Evolutionary conservation across 2,888 invertebrate species (phyloP), one percentile per base, ranked within the genome.

Genomic region (Caenorhabditis zanzibari): DNA sequence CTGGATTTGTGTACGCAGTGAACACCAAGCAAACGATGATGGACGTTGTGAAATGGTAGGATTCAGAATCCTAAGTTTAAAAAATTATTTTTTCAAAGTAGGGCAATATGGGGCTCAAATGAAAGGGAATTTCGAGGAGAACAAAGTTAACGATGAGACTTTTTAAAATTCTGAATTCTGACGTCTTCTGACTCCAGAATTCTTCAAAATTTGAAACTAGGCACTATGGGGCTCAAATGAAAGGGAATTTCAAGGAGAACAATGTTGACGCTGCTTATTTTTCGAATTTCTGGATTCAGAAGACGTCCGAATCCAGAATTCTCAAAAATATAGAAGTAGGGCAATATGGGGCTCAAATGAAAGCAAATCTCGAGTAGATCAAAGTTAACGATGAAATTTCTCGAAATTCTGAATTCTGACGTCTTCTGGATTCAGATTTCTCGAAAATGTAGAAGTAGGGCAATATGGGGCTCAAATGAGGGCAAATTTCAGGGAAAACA

Each of bases 11-110:
- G 7, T 89, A 71, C 26, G 85, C 81, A 9, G 84, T 85, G 9
- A 72, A 75, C 28, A 88, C 88, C 6, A 56, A 38, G 7, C 80
- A 84, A 22, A 82, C 79, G 2, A 85, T 88, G 69, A 84, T 91
- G 24, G 87, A 90, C 24, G 87, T 93, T 24, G 90, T 93, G 82
- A 89, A 92, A 76, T 91, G 92, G 89, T 87, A 47, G 19, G 19
- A 47, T 47, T 47, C 19, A 47, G 19, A 47, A 47, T 14, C n/a
- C 44, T 5, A 14, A 44, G 12, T 9, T 44, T 16, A 3, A 12
- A 44, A 44, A 44, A 14, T 7, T 7, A 16, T 41, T 61, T 32
- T 32, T 7, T 7, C 7, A 4, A 6, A 7, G 4, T 32, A 32
- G 7, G 32, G 32, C 4, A 32, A 32, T 32, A 32, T 32, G 7